phyloP scores from a whole-genome alignment of 2,888 invertebrate genomes.

The Hipparchia semele region DNA sequence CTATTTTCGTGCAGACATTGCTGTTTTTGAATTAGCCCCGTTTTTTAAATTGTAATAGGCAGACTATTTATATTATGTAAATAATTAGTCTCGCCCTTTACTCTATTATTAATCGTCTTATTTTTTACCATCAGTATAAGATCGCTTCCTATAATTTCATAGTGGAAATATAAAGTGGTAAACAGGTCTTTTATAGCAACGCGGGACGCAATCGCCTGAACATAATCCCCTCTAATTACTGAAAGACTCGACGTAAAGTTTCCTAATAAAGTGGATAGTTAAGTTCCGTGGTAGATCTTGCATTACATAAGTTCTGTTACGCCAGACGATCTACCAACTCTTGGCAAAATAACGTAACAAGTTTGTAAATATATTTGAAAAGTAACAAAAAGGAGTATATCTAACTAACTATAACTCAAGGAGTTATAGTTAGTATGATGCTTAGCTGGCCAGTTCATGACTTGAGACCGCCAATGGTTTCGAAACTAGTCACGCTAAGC shows the following conservation, averaged over 20 bases:
- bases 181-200: slow-evolving; percentile 50
- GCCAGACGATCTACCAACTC: slow-evolving; percentile 9
- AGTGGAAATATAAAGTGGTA: slow-evolving; percentile 32
- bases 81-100: too few relatives aligned
- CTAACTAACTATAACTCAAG: too few relatives aligned
- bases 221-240: slow-evolving; percentile 78
- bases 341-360: background rate
- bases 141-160: slow-evolving; percentile 30
- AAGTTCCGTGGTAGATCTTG: slow-evolving; percentile 47
- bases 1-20: too few relatives aligned
- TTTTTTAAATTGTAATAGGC: too few relatives aligned
- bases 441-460: too few relatives aligned
- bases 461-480: too few relatives aligned
- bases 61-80: too few relatives aligned
- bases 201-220: slow-evolving; percentile 64
- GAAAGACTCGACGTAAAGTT: slow-evolving; percentile 74
- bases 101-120: background rate
- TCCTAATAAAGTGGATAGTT: slow-evolving; percentile 79
- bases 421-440: too few relatives aligned
- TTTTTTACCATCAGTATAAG: slow-evolving; percentile 19
- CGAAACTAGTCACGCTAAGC: too few relatives aligned
- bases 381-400: too few relatives aligned
- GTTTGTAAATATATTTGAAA: too few relatives aligned
- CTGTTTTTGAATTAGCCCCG: too few relatives aligned
- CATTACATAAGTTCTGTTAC: slow-evolving; percentile 17